These are phyloP conservation scores for Patiria miniata DNA, from an alignment of 35 echinoderm and acorn worm species.

Conservation along the genomic window DNA sequence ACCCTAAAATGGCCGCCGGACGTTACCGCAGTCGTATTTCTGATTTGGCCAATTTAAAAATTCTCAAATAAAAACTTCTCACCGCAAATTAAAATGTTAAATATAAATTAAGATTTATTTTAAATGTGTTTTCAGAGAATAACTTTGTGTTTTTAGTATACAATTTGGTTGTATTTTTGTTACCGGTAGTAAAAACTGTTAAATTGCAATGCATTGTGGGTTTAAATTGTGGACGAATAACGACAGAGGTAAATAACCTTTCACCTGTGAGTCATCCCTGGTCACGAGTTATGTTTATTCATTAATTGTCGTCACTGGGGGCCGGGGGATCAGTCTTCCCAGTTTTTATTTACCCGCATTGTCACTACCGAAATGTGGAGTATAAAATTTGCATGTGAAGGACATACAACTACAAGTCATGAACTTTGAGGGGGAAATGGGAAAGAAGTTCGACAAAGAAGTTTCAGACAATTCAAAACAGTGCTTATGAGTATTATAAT, in stretches of 20 bases:
- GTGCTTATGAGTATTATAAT: no score
- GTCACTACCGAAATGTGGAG: no score
- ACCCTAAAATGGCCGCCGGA: slow-evolving; percentile 43
- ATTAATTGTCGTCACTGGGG: slow-evolving; percentile 24
- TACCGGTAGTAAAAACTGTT: neutral
- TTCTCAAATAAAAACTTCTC: neutral
- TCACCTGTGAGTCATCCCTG: slow-evolving; percentile 32
- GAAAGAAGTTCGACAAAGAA: no score
- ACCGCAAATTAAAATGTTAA: neutral
- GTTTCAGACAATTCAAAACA: no score
- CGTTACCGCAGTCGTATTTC: slow-evolving; percentile 1
- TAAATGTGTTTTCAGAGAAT: neutral
- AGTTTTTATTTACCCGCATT: no score
- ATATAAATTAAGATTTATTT: no score
- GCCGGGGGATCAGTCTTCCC: no score
- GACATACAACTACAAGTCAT: no score
- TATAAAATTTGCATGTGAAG: no score
- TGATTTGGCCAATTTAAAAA: neutral
- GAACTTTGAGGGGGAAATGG: no score
- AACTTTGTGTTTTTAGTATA: neutral
- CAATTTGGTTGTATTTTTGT: neutral
- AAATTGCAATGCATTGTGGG: slow-evolving; percentile 31
- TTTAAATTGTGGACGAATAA: neutral
- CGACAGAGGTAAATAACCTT: neutral
- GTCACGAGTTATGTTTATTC: slow-evolving; percentile 18